Percentiles rank a stretch among this genome's conserved stretches.
Evolutionary conservation across 2,888 invertebrate genomes (phyloP).

Genomic region (Lottia scabra): DNA sequence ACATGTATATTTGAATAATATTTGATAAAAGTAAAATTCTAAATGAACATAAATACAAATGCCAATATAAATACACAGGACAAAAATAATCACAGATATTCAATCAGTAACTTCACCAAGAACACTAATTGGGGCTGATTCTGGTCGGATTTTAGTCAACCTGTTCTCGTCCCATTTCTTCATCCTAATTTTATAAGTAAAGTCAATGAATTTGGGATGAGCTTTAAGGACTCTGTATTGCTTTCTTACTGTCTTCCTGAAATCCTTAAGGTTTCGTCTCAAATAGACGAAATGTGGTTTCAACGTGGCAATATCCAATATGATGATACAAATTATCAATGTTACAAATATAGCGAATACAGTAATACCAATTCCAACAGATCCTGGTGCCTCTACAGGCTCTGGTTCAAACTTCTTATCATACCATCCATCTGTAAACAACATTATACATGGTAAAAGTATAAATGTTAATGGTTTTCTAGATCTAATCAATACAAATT

Average conservation of each 20-base stretch:
- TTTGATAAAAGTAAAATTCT: too few relatives aligned
- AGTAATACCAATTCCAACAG: neutral
- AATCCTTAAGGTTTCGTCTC: neutral
- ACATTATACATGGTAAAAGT: neutral
- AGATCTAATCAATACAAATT: too few relatives aligned
- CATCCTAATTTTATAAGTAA: neutral
- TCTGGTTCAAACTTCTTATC: neutral
- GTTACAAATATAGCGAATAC: neutral
- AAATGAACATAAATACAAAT: too few relatives aligned
- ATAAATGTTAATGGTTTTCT: too few relatives aligned
- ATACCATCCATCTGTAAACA: neutral
- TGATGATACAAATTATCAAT: neutral
- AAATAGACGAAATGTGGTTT: neutral
- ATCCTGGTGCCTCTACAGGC: neutral
- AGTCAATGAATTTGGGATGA: neutral
- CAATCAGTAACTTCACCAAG: too few relatives aligned
- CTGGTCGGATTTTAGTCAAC: neutral
- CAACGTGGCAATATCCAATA: neutral
- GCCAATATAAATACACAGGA: too few relatives aligned
- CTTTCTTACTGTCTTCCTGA: neutral
- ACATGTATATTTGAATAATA: too few relatives aligned
- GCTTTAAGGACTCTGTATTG: neutral
- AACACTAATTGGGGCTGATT: too few relatives aligned
- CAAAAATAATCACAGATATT: too few relatives aligned
- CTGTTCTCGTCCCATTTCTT: neutral